Evolutionary conservation across 2,888 invertebrate genomes (phyloP), one percentile per base, ranked within the genome.

Genomic region (Drosophila paracracens): DNA sequence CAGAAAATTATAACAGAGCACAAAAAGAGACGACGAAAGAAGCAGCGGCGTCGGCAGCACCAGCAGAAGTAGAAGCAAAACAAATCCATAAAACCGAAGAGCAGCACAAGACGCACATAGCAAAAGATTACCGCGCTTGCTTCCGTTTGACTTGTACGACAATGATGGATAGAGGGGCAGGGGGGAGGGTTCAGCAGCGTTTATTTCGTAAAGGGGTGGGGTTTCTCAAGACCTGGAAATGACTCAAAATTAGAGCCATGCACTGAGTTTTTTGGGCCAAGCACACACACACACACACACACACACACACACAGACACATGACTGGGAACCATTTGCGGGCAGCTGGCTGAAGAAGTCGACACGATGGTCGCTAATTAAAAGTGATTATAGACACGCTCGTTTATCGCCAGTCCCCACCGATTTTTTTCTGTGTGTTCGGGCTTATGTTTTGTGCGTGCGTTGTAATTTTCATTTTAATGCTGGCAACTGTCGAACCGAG

Each of bases 301-400:
- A 43, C n/a, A 40, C 10, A 11, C n/a, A 21, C 43, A 40, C 18
- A 46, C 2, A 21, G 7, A 2, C 21, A 46, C 61, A 48, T 58
- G 62, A 51, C 61, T 79, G 81, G 75, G 80, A 75, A 73, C 61
- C 63, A 59, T 69, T 69, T 68, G 62, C 51, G 36, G 46, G 58
- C 63, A 50, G 59, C 46, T 64, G 58, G 63, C 1, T 29, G 53
- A 62, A 53, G 51, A 4, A 29, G 4, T 50, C 62, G 36, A 59
- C 59, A 25, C 72, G 61, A 51, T 70, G 61, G 58, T 43, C 68
- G 75, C 81, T 75, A 89, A 89, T 89, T 91, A 91, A 91, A 87
- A 65, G 80, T 81, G 84, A 91, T 87, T 90, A 90, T 81, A 76
- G 83, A 90, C 86, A 90, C 90, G 87, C 87, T 83, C 74, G 70